phyloP scores from a whole-genome alignment of 1,140 invertebrate genomes.

The Cyrtorhinus lividipennis region DNA sequence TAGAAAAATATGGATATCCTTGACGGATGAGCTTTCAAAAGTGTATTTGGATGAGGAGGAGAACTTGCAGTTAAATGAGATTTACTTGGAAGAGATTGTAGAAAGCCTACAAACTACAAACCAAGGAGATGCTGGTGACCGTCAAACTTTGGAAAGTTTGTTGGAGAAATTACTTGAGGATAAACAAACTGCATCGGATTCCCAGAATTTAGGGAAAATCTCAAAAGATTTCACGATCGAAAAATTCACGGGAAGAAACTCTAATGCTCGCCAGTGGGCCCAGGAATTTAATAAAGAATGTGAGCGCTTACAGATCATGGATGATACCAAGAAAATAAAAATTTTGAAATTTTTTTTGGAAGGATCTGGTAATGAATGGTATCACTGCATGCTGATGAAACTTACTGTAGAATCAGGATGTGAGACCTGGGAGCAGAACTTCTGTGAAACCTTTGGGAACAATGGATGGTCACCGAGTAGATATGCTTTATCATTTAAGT shows the following conservation, averaged over 20 bases:
- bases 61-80: slow-evolving; percentile 9
- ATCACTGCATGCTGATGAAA: too few relatives aligned
- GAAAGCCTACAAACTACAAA: not conserved
- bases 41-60: slow-evolving; percentile 11
- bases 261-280: slow-evolving; percentile 9
- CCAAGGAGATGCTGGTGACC: not conserved
- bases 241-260: slow-evolving; percentile 5
- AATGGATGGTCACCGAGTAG: too few relatives aligned
- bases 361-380: too few relatives aligned
- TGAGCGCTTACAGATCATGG: slow-evolving; percentile 4
- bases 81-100: slow-evolving; percentile 3
- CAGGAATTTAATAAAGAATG: slow-evolving; percentile 18
- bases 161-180: slow-evolving; percentile 6
- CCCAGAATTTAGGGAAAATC: slow-evolving; percentile 9
- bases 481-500: too few relatives aligned
- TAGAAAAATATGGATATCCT: slow-evolving; percentile 11
- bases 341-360: too few relatives aligned
- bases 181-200: slow-evolving; percentile 6
- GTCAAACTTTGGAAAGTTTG: slow-evolving; percentile 3
- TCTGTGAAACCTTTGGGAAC: too few relatives aligned
- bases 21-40: slow-evolving; percentile 10
- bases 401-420: too few relatives aligned
- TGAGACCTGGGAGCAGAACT: too few relatives aligned
- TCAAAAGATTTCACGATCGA: slow-evolving; percentile 6
- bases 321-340: too few relatives aligned